These are phyloP conservation scores for Engystomops pustulosus DNA, from an alignment of 2,113 vertebrate genomes.

Conservation along the genomic window DNA sequence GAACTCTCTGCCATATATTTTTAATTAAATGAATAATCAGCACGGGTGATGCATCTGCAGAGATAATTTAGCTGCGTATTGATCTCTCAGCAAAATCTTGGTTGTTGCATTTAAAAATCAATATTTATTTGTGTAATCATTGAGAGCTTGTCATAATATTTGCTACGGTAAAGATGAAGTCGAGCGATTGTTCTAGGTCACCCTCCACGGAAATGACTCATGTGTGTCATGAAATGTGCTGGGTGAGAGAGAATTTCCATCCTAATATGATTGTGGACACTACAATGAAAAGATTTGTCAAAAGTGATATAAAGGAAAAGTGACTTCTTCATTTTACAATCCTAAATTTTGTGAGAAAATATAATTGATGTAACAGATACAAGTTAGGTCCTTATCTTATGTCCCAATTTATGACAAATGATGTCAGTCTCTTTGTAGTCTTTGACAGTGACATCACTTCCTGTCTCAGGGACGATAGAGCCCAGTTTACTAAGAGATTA, in stretches of 20 bases:
- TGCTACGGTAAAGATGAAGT: not conserved
- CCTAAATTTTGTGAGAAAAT: not conserved
- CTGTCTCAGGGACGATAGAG: no score
- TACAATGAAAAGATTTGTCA: not conserved
- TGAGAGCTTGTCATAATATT: conserved; percentile 33
- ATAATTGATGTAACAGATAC: not conserved
- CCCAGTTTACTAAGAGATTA: not conserved
- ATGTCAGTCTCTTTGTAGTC: not conserved
- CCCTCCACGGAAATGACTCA: conserved; percentile 17
- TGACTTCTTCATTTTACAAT: not conserved
- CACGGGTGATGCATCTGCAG: not conserved
- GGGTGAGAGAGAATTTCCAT: not conserved
- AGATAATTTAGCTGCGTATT: conserved; percentile 5
- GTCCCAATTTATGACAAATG: not conserved
- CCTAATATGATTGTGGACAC: not conserved
- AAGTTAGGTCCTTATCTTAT: not conserved
- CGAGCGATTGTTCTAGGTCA: not conserved
- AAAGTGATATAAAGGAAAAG: not conserved
- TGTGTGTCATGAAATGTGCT: not conserved
- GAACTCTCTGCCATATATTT: no score
- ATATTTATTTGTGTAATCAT: conserved; percentile 35
- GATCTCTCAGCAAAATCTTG: conserved; percentile 3
- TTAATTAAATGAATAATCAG: not conserved
- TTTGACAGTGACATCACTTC: not conserved
- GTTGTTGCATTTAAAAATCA: conserved; percentile 31